Evolutionary conservation across 1,140 invertebrate species (phyloP), one percentile per base, ranked within the genome.

Genomic region (Drosophila micromelanica): DNA sequence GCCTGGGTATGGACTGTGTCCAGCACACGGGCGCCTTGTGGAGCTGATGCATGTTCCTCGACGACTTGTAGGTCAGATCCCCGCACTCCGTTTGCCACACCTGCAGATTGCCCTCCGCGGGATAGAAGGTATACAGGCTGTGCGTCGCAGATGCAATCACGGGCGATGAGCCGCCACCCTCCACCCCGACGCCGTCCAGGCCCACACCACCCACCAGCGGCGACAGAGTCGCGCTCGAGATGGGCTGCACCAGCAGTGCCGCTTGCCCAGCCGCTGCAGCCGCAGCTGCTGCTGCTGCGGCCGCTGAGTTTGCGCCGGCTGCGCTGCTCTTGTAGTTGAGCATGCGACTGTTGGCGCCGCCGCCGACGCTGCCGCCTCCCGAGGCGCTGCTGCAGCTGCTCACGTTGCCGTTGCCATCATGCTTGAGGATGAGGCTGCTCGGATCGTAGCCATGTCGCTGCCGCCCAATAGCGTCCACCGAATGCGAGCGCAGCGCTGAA

Each of bases 1-100:
- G 91, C 59, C 91, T 85, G 76, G 91, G 90, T 74, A 92, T 90
- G 5, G 91, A 92, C 62, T 92, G 91, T 54, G 91, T 92, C 91
- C 91, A 92, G 64, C 89, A 92, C 42, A 92, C 85, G 20, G 91
- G 90, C 35, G 90, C 89, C 76, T 92, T 90, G 76, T 92, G 90
- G 38, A 91, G 60, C 27, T 92, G 91, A 73, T 91, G 84, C 84
- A 87, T 87, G 78, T 90, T 91, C 60, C 90, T 71, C 15, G 90
- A 91, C 43, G 91, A 92, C 60, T 92, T 92, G 54, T 92, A 92
- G 48, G 90, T 90, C 30, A 91, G 65, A 59, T 92, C 91, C 4
- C 91, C 91, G 68, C 84, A 85, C 49, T 92, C 87, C 5, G 91
- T 90, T 63, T 91, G 90, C 90, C 90, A 92, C 51, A 92, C 84